Base-by-base conservation (phyloP, 2,888 invertebrate genomes). In the Pyrocoelia pectoralis region DNA sequence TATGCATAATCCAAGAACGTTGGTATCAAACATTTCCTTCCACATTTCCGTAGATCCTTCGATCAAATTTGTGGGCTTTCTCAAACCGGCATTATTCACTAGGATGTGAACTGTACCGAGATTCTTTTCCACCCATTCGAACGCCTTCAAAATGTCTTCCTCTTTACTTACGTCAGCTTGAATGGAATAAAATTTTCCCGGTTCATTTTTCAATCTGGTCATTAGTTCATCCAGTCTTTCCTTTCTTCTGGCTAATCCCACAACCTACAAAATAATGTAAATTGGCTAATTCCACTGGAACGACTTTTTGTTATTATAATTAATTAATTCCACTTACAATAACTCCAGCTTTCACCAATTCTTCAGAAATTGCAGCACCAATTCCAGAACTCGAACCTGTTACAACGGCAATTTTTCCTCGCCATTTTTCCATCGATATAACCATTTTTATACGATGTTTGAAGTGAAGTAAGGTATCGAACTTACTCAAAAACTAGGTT, bases 21-120 rank as follows among this genome's bases (percentile, higher is more conserved):
- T 66, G 8, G 58, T 62, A n/a, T 56, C 55, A 18, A 66, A 52
- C n/a, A 58, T 50, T 12, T 52, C 50, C 15, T 33, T 33, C 56
- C 61, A 58, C 5, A 60, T 49, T 13, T 58, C 40, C 4, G 52
- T 52, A 8, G 18, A 28, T 13, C 65, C 65, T 40, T 58, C 65
- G 51, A 43, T 33, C 15, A 17, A 28, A 17, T 19, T 15, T 9
- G 52, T 33, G 1, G 14, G 1, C 28, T 29, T 13, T n/a, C 65
- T 68, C n/a, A 74, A 15, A 0, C 74, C 74, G 5, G 75, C 74
- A 51, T 71, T 74, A 61, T 74, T 75, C 18, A 75, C 62, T 1
- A 74, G 63, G 48, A 75, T 69, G 43, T 74, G 69, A 12, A 75
- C 64, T 0, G 70, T 68, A 2, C 74, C 75, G 1, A 74, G 63